These are phyloP conservation scores for Ctenopoma multispine DNA, from an alignment of 2,797 vertebrate species.

Conservation along the genomic window DNA sequence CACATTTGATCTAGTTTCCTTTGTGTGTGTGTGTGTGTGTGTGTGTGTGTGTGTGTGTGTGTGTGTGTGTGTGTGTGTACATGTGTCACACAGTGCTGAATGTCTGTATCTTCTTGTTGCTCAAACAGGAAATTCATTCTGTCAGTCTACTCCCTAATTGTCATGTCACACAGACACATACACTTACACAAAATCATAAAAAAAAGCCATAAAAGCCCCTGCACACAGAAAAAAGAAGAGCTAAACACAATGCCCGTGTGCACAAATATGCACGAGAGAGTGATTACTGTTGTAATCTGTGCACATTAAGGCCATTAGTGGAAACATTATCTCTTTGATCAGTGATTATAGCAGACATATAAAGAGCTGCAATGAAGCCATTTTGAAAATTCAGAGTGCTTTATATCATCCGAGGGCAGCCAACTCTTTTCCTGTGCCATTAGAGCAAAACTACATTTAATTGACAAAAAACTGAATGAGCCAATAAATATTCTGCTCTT, in stretches of 20 bases:
- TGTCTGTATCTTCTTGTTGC: slow-evolving; percentile 28
- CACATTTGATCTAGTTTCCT: too few relatives aligned
- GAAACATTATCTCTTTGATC: slow-evolving; percentile 55
- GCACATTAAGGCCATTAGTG: slow-evolving; percentile 63
- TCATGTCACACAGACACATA: slow-evolving; percentile 17
- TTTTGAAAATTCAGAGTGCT: slow-evolving; percentile 34
- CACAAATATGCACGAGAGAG: slow-evolving; percentile 1
- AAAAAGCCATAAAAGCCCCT: slow-evolving; percentile 1
- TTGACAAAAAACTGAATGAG: slow-evolving; percentile 11
- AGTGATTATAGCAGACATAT: slow-evolving; percentile 42
- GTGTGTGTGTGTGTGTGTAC: too few relatives aligned
- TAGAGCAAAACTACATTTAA: slow-evolving; percentile 25
- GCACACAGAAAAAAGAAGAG: background rate
- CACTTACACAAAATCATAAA: slow-evolving; percentile 2
- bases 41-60: too few relatives aligned
- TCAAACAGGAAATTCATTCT: slow-evolving; percentile 57
- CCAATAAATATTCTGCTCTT: slow-evolving; percentile 15
- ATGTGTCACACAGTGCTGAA: slow-evolving; percentile 19
- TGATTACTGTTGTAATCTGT: slow-evolving; percentile 45
- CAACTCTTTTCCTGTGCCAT: slow-evolving; percentile 21
- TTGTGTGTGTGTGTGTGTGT: too few relatives aligned
- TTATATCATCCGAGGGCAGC: slow-evolving; percentile 26
- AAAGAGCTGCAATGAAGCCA: slow-evolving; percentile 13
- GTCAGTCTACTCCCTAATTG: slow-evolving; percentile 40
- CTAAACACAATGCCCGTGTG: background rate